A percentile compares a stretch with the other conserved stretches of the same genome.
Conservation (phyloP, 2,797 vertebrate genomes). For the Luscinia luscinia region DNA sequence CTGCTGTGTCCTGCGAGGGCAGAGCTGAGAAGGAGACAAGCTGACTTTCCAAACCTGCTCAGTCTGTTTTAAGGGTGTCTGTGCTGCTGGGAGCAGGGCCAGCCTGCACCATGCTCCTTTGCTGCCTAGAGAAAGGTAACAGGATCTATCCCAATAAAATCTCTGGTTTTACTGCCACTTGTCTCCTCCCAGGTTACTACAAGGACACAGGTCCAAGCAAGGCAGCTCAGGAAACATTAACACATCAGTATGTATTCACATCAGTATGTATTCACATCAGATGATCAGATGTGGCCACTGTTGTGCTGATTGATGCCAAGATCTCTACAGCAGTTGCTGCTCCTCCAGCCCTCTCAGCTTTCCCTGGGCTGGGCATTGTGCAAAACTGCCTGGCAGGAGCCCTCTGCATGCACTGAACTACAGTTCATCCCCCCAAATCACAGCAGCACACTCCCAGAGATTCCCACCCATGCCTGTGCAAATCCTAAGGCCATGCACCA, state of each 20-base stretch:
- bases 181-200: background rate
- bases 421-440: background rate
- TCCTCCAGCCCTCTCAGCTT: background rate
- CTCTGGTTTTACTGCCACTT: background rate
- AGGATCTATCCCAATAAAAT: background rate
- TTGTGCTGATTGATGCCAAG: background rate
- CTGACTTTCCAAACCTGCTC: background rate
- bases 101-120: background rate
- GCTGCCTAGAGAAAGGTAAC: background rate
- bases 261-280: background rate
- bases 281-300: background rate
- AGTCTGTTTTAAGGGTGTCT: background rate
- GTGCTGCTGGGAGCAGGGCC: background rate
- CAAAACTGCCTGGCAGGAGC: background rate
- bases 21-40: background rate
- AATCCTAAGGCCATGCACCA: rapidly evolving
- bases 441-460: background rate
- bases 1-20: rapidly evolving
- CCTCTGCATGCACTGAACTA: background rate
- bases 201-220: background rate
- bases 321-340: background rate
- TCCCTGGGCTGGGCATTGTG: background rate
- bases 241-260: background rate
- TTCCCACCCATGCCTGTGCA: background rate
- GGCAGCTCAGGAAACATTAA: background rate